phyloP scores from a whole-genome alignment of 1,140 invertebrate genomes.

The Hycleus cichorii region DNA sequence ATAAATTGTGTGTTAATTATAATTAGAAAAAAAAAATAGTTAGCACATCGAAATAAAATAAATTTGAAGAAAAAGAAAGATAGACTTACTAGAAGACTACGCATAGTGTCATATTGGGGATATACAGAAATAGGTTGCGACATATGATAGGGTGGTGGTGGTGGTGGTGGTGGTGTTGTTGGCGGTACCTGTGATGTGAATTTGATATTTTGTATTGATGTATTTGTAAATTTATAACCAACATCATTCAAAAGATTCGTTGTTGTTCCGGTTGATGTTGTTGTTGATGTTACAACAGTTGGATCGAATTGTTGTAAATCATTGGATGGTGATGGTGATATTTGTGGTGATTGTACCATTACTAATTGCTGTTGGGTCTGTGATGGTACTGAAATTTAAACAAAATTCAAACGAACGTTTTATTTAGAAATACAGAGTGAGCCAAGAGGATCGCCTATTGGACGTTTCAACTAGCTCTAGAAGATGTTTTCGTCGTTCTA shows the following conservation, averaged over 20 bases:
- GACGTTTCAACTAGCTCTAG: too few relatives aligned
- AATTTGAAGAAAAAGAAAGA: conserved; percentile 1
- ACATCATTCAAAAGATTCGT: background rate
- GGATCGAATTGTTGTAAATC: conserved; percentile 4
- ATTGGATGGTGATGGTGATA: conserved; percentile 12
- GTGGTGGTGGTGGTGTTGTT: conserved; percentile 35
- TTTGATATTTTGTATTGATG: conserved; percentile 33
- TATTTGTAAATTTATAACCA: conserved; percentile 44
- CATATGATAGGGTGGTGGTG: conserved; percentile 1
- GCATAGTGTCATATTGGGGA: conserved; percentile 10
- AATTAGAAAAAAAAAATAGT: too few relatives aligned
- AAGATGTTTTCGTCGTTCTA: too few relatives aligned
- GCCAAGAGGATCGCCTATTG: too few relatives aligned
- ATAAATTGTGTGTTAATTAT: too few relatives aligned
- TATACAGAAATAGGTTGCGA: conserved; percentile 6
- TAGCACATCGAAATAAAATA: background rate
- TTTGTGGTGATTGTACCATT: conserved; percentile 10
- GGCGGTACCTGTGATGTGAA: conserved; percentile 39
- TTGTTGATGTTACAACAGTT: background rate
- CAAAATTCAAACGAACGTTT: background rate
- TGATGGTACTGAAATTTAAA: conserved; percentile 6
- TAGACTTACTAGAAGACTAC: conserved; percentile 7
- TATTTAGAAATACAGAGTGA: too few relatives aligned
- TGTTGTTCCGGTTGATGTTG: conserved; percentile 13
- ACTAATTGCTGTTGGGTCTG: conserved; percentile 1